phyloP scores from a whole-genome alignment of 2,888 invertebrate genomes.

The Machimus rusticus region DNA sequence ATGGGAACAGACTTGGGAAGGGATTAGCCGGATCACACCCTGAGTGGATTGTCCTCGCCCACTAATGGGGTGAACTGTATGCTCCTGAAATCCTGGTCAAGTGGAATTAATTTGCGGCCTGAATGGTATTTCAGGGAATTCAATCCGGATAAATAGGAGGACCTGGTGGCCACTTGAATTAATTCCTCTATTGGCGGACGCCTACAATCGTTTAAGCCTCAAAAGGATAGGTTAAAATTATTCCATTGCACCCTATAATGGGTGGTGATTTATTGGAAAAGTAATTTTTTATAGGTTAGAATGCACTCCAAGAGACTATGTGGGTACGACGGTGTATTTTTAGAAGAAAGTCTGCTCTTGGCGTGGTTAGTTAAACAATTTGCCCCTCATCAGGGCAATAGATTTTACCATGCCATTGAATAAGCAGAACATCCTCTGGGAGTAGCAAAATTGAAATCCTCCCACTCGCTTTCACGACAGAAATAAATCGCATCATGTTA shows the following conservation, averaged over 20 bases:
- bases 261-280: neutral
- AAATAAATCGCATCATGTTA: neutral
- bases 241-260: neutral
- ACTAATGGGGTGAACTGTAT: neutral
- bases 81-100: neutral
- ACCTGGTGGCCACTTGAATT: neutral
- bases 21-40: neutral
- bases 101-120: neutral
- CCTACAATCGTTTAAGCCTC: neutral
- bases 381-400: neutral
- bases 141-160: neutral
- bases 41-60: neutral
- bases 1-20: neutral
- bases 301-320: neutral
- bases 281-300: neutral
- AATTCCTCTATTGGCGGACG: neutral
- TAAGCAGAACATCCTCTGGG: neutral
- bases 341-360: neutral
- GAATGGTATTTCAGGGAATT: neutral
- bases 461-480: neutral
- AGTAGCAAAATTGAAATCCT: neutral
- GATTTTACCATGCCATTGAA: neutral
- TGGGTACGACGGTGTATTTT: neutral
- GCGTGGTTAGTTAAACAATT: neutral
- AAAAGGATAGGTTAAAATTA: neutral